phyloP scores from a whole-genome alignment of 2,113 vertebrate species.

The Neodontobutis hainanensis region DNA sequence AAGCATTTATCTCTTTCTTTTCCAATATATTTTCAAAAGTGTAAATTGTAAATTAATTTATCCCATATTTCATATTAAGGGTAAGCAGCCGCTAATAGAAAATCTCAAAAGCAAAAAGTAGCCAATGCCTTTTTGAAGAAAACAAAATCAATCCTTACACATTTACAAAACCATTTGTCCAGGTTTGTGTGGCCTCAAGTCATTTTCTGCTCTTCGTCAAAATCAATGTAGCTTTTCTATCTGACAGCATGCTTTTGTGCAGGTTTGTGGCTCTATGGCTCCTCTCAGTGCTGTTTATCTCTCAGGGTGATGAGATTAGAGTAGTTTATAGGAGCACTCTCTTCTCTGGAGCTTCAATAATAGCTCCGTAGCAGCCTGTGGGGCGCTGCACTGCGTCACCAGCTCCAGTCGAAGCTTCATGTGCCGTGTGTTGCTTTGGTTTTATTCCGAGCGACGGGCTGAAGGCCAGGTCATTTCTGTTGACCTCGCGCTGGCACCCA shows the following conservation, averaged over 20 bases:
- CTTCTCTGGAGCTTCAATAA: slow-evolving; percentile 45
- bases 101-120: slow-evolving; percentile 55
- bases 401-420: slow-evolving; percentile 19
- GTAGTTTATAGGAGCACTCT: slow-evolving; percentile 52
- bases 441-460: slow-evolving; percentile 58
- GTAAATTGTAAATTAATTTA: slow-evolving; percentile 36
- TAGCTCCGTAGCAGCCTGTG: slow-evolving; percentile 46
- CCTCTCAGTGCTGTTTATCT: slow-evolving; percentile 51
- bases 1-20: slow-evolving; percentile 3
- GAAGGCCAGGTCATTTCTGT: slow-evolving; percentile 66
- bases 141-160: slow-evolving; percentile 66
- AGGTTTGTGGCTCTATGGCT: slow-evolving; percentile 44
- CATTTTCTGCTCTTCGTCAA: slow-evolving; percentile 68
- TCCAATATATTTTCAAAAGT: slow-evolving; percentile 43
- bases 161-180: slow-evolving; percentile 71
- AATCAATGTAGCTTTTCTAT: slow-evolving; percentile 72
- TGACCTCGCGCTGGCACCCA: slow-evolving; percentile 65
- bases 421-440: slow-evolving; percentile 44
- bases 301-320: slow-evolving; percentile 64
- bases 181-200: slow-evolving; percentile 53
- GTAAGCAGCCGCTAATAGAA: slow-evolving; percentile 45
- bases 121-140: slow-evolving; percentile 32
- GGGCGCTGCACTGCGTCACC: slow-evolving; percentile 42
- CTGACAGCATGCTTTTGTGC: slow-evolving; percentile 31
- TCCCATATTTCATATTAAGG: slow-evolving; percentile 46